phyloP scores from a whole-genome alignment of 2,888 invertebrate species.

The Fissipunctia ypsillon region DNA sequence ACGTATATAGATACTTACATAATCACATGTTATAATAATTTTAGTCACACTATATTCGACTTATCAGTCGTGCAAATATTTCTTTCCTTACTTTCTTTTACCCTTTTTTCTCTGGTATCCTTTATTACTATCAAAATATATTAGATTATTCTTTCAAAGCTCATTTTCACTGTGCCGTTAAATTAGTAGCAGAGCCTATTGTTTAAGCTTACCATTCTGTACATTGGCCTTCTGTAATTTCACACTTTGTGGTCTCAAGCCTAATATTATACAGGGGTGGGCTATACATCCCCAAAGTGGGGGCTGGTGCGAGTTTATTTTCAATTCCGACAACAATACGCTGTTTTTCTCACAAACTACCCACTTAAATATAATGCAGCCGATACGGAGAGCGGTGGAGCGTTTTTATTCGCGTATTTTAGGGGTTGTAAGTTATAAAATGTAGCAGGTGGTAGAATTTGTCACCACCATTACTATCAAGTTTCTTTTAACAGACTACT shows the following conservation, averaged over 20 bases:
- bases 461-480: not conserved
- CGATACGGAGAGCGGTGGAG: slow-evolving; percentile 82
- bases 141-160: too few relatives aligned
- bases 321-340: slow-evolving; percentile 89
- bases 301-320: slow-evolving; percentile 80
- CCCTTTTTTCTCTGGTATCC: too few relatives aligned
- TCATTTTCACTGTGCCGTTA: not conserved
- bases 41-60: too few relatives aligned
- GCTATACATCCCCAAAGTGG: slow-evolving; percentile 73
- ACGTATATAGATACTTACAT: too few relatives aligned
- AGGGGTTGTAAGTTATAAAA: slow-evolving; percentile 58
- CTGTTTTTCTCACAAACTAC: slow-evolving; percentile 88
- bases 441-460: slow-evolving; percentile 33
- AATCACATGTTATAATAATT: too few relatives aligned
- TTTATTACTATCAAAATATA: too few relatives aligned
- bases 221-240: slow-evolving; percentile 47
- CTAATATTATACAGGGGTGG: slow-evolving; percentile 69
- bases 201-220: not conserved
- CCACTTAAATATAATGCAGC: slow-evolving; percentile 88
- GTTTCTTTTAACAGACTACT: not conserved
- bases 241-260: slow-evolving; percentile 52
- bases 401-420: slow-evolving; percentile 77
- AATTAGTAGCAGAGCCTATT: not conserved
- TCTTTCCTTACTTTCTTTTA: too few relatives aligned
- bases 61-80: too few relatives aligned